Evolutionary conservation across 2,888 invertebrate genomes (phyloP), one percentile per base, ranked within the genome.

Genomic region (Volucella inanis): DNA sequence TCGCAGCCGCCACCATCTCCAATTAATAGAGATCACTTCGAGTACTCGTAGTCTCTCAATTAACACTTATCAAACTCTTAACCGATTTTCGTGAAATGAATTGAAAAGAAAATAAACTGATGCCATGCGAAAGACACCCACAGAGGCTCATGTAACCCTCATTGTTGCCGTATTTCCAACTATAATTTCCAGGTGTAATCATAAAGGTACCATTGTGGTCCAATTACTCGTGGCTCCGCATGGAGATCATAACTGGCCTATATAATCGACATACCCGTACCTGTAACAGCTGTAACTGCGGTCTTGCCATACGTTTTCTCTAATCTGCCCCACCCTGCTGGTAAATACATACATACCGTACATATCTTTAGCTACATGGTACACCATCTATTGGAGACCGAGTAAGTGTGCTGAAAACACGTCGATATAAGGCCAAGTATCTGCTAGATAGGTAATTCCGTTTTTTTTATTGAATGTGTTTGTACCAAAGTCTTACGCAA

Each of bases 101-200:
- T 67, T n/a, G 64, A 57, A 52, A 70, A 45, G 62, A 68, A 68
- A 81, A 47, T 6, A 22, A 15, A 10, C 18, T 14, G 15, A 59
- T 49, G 43, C 45, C 55, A 57, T 55, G 55, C 49, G 61, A 22
- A 43, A 38, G 10, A 39, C 54, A 47, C 6, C 22, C 57, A 49
- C 15, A 14, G 10, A 52, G 75, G 41, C 31, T 80, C 80, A 65
- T 61, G 70, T 71, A 80, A 84, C 64, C 68, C 70, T 31, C 31
- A 84, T 75, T 71, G 70, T 75, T 75, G 59, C 47, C 12, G 55
- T 31, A 52, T 47, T 22, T 82, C 62, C n/a, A 57, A 47, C 41
- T 39, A 52, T 52, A 75, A 75, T 71, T 80, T 80, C 65, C 80
- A 59, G 50, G 31, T 31, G 31, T 79, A 74, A 80, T 78, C 62